These are phyloP conservation scores for Pseudorectes ferrugineus DNA, from an alignment of 2,113 vertebrate species.

Conservation along the genomic window DNA sequence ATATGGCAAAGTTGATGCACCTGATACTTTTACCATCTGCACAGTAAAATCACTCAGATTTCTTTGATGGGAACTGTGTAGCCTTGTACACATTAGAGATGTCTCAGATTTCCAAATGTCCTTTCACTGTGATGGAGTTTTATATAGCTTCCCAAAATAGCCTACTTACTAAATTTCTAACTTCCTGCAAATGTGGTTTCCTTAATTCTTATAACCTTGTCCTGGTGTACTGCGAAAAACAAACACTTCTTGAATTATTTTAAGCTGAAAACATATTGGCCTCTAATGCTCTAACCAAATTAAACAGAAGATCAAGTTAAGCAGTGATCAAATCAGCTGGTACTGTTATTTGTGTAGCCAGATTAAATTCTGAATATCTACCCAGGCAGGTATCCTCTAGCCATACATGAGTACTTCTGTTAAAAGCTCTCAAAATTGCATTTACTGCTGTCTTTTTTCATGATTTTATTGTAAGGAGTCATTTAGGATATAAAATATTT, in stretches of 20 bases:
- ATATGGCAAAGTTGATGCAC: neutral
- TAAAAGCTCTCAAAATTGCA: neutral
- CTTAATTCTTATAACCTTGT: slow-evolving; percentile 39
- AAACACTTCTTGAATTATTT: slow-evolving; percentile 33
- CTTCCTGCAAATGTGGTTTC: slow-evolving; percentile 11
- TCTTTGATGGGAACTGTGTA: neutral
- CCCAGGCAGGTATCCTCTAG: neutral
- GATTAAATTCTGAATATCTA: neutral
- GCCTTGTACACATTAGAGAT: neutral
- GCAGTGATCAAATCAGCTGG: neutral
- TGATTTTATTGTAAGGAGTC: neutral
- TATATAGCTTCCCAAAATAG: slow-evolving; percentile 5
- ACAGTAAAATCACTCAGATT: neutral
- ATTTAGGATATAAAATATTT: neutral
- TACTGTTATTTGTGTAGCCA: neutral
- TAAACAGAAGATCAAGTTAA: slow-evolving; percentile 33
- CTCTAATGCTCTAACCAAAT: neutral
- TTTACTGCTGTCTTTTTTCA: neutral
- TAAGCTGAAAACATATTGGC: slow-evolving; percentile 9
- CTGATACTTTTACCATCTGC: neutral
- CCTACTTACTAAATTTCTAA: neutral
- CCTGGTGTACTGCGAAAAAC: neutral
- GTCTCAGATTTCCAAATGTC: slow-evolving; percentile 14
- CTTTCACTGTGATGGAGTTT: neutral
- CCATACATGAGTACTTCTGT: neutral